Percentiles rank a stretch among this genome's conserved stretches.
These are phyloP conservation scores for Ara ararauna DNA, from an alignment of 2,797 vertebrate species.

Conservation along the genomic window DNA sequence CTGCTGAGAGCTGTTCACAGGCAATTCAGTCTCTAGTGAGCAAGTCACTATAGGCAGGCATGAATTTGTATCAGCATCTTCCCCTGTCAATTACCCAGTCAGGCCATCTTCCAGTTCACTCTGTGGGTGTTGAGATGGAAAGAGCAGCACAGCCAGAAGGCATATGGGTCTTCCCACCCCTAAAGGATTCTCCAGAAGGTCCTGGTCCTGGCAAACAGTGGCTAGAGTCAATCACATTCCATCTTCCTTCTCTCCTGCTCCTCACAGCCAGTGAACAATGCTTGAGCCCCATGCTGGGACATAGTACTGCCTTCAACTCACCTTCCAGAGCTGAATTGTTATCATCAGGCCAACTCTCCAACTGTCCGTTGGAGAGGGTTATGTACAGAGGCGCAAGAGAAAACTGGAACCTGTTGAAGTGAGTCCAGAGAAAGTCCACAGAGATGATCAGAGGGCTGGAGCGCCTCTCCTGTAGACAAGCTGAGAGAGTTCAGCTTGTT, in stretches of 20 bases:
- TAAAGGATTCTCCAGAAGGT: not conserved
- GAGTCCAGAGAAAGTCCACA: not conserved
- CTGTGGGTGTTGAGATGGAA: not conserved
- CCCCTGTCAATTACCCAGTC: conserved; percentile 13
- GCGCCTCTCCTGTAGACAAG: not conserved
- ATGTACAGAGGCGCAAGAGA: not conserved
- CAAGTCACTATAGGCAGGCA: not conserved
- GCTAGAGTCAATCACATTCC: not conserved
- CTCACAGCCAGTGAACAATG: not conserved
- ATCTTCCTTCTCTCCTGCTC: not conserved
- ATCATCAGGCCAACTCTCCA: not conserved
- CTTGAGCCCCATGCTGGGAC: accelerated
- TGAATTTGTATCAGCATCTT: not conserved
- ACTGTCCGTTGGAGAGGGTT: not conserved
- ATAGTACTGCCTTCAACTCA: not conserved
- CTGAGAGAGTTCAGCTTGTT: not conserved
- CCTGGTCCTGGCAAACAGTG: not conserved
- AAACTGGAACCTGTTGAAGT: not conserved
- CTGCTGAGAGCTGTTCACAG: conserved; percentile 7
- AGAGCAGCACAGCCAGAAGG: not conserved
- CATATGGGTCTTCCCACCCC: not conserved
- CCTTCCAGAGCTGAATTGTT: not conserved
- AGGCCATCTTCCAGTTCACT: conserved; percentile 27
- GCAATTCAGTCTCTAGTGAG: conserved; percentile 51
- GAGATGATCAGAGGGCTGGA: not conserved